Conservation (phyloP, 2,888 invertebrate species). For the Heteromyza rotundicornis region DNA sequence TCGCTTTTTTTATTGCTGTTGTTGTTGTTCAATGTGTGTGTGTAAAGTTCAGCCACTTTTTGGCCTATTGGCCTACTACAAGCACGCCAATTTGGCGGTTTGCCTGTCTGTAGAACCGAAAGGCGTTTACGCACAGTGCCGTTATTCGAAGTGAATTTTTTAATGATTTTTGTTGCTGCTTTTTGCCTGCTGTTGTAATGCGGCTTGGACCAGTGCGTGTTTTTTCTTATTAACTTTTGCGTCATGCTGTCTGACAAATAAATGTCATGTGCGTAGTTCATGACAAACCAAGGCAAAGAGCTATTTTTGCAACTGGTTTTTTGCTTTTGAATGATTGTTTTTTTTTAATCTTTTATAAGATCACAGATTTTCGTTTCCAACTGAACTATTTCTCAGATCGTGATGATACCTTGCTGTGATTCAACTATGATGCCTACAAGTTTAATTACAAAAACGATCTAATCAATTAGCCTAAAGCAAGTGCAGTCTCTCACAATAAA, state of each 20-base stretch:
- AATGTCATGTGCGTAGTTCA: slow-evolving; percentile 26
- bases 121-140: neutral
- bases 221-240: neutral
- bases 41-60: neutral
- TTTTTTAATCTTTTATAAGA: too few species aligned
- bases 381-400: too few species aligned
- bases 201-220: neutral
- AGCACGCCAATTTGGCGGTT: neutral
- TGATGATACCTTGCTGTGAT: too few species aligned
- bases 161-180: too few species aligned
- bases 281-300: slow-evolving; percentile 7
- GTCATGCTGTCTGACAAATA: neutral
- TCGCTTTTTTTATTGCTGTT: neutral
- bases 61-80: neutral
- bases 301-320: too few species aligned
- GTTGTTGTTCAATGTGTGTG: neutral
- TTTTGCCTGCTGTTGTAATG: neutral
- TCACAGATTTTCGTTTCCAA: too few species aligned
- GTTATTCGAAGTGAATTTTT: neutral
- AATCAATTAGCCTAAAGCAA: too few species aligned
- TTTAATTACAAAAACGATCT: too few species aligned
- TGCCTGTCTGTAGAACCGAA: neutral
- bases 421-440: too few species aligned
- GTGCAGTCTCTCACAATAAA: too few species aligned
- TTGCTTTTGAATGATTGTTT: too few species aligned